These are phyloP conservation scores for Limnephilus marmoratus DNA, from an alignment of 2,888 invertebrate species.

Conservation along the genomic window DNA sequence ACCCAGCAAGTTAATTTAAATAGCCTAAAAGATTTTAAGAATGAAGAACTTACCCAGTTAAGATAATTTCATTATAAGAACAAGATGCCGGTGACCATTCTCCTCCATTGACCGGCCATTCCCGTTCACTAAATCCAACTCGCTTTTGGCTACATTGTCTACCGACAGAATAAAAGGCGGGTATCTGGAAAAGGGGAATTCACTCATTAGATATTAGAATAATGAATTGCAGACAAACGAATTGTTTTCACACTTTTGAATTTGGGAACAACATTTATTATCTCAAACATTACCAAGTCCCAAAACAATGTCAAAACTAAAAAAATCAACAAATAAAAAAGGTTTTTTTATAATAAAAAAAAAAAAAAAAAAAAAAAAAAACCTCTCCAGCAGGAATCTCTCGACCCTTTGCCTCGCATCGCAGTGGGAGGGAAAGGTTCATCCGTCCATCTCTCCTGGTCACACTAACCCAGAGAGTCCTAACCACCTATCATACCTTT, in stretches of 20 bases:
- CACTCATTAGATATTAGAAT: neutral
- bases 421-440: too few relatives aligned
- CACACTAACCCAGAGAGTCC: too few relatives aligned
- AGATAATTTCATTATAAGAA: conserved; percentile 98
- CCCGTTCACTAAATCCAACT: conserved; percentile 91
- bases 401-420: too few relatives aligned
- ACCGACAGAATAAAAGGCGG: conserved; percentile 98
- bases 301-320: too few relatives aligned
- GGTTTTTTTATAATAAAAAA: too few relatives aligned
- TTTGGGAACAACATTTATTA: neutral
- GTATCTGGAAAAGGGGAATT: conserved; percentile 74
- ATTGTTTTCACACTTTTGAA: neutral
- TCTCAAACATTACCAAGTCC: too few relatives aligned
- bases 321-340: too few relatives aligned
- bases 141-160: conserved; percentile 85
- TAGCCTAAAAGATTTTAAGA: neutral
- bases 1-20: neutral
- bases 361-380: too few relatives aligned
- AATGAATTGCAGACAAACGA: neutral
- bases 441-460: too few relatives aligned
- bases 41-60: conserved; percentile 88
- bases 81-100: conserved; percentile 97
- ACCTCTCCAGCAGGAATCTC: too few relatives aligned
- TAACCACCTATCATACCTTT: too few relatives aligned
- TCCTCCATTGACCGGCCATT: conserved; percentile 98